Evolutionary conservation across 2,113 vertebrate species (phyloP).

Genomic region (Tamias sibiricus): DNA sequence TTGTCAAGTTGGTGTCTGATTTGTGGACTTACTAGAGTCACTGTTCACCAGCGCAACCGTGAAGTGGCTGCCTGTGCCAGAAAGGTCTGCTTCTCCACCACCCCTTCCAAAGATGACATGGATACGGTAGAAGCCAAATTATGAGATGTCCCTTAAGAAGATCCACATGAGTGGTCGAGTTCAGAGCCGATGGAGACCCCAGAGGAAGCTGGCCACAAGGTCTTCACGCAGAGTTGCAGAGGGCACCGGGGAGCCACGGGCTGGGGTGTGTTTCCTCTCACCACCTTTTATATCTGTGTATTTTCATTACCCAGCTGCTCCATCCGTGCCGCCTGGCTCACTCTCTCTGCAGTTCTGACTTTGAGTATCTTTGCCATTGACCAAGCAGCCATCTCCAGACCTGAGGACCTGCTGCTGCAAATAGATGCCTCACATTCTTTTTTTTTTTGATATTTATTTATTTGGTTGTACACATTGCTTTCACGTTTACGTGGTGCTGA

Average conservation of each 20-base stretch:
- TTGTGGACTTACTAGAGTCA: not conserved
- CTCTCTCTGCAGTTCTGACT: not conserved
- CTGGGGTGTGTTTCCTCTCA: no score
- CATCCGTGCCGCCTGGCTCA: no score
- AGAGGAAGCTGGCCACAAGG: not conserved
- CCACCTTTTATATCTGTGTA: no score
- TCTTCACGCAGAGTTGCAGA: not conserved
- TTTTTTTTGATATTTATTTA: no score
- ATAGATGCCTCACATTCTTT: no score
- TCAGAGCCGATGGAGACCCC: not conserved
- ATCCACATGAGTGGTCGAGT: not conserved
- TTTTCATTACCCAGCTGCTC: not conserved
- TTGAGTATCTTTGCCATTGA: not conserved
- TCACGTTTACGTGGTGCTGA: no score
- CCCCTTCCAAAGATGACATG: not conserved
- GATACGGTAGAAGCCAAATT: not conserved
- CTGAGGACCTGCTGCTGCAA: not conserved
- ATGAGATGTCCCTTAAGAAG: not conserved
- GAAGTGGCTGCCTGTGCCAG: not conserved
- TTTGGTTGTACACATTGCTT: no score
- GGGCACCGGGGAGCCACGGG: rapidly evolving
- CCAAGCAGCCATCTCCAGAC: not conserved
- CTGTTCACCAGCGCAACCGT: not conserved
- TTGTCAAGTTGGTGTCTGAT: not conserved
- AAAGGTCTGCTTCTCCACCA: not conserved